phyloP scores from a whole-genome alignment of 2,797 vertebrate genomes.

The Scleropages formosus region DNA sequence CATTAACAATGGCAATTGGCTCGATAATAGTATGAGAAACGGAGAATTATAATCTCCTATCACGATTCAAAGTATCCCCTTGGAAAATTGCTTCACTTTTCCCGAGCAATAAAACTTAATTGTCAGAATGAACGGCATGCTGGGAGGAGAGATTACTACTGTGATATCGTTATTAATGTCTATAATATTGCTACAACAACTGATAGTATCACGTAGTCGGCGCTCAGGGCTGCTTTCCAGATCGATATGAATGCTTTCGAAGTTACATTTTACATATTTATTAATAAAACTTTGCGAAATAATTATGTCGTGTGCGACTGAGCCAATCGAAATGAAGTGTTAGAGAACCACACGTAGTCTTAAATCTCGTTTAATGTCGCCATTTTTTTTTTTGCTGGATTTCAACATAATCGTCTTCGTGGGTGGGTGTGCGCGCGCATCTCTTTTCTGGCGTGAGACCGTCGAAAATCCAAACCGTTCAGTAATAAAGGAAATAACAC shows the following conservation, averaged over 20 bases:
- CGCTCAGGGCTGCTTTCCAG: slow-evolving; percentile 1
- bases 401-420: slow-evolving; percentile 12
- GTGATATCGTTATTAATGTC: slow-evolving; percentile 25
- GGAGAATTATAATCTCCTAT: slow-evolving; percentile 65
- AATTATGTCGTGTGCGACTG: not conserved
- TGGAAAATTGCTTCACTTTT: slow-evolving; percentile 55
- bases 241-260: not conserved
- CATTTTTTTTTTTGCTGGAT: not conserved
- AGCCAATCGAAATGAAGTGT: not conserved
- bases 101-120: slow-evolving; percentile 67
- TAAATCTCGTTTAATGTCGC: no score
- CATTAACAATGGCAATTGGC: slow-evolving; percentile 48
- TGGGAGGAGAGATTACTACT: slow-evolving; percentile 52
- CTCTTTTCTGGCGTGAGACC: no score
- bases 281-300: slow-evolving; percentile 23
- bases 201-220: slow-evolving; percentile 14
- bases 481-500: no score
- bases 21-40: slow-evolving; percentile 47
- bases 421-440: not conserved
- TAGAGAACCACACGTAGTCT: not conserved
- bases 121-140: slow-evolving; percentile 65
- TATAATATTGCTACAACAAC: slow-evolving; percentile 27
- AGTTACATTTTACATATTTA: not conserved
- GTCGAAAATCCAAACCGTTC: no score
- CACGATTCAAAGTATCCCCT: slow-evolving; percentile 55